phyloP scores from a whole-genome alignment of 2,888 invertebrate species.

The Caenorhabditis afra region DNA sequence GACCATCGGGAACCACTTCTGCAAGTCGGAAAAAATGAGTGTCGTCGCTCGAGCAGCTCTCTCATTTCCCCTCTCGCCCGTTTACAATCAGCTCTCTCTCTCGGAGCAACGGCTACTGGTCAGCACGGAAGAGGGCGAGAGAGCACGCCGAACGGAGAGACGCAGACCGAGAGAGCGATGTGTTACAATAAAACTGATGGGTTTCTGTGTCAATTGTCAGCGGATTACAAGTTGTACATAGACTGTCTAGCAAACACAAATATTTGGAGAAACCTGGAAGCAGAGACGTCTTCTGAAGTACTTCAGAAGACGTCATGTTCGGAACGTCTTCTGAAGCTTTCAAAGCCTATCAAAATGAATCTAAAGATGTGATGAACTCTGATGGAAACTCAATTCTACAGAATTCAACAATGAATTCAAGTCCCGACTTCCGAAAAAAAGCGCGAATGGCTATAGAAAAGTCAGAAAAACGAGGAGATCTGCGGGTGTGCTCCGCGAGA shows the following conservation, averaged over 20 bases:
- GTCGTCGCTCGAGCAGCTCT: constrained; percentile 12
- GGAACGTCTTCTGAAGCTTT: no score
- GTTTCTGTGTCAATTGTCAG: constrained; percentile 53
- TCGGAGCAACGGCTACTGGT: constrained; percentile 29
- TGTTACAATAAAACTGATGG: constrained; percentile 56
- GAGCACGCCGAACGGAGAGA: constrained; percentile 22
- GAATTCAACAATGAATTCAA: no score
- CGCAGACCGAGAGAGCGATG: constrained; percentile 4
- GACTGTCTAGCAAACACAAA: background rate
- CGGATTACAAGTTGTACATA: constrained; percentile 38
- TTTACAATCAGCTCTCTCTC: constrained; percentile 28
- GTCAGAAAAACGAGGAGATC: background rate
- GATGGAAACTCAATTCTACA: no score
- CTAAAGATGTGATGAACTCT: no score
- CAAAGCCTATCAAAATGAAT: no score
- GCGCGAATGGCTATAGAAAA: background rate
- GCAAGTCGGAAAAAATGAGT: constrained; percentile 32
- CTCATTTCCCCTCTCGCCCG: background rate
- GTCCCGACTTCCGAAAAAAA: background rate
- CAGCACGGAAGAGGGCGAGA: constrained; percentile 18
- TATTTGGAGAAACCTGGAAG: no score
- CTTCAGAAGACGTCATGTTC: no score
- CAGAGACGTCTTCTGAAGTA: no score
- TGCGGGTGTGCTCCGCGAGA: background rate
- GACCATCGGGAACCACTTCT: constrained; percentile 25